These are phyloP conservation scores for Phocides pigmalion DNA, from an alignment of 1,140 invertebrate species.

Conservation along the genomic window DNA sequence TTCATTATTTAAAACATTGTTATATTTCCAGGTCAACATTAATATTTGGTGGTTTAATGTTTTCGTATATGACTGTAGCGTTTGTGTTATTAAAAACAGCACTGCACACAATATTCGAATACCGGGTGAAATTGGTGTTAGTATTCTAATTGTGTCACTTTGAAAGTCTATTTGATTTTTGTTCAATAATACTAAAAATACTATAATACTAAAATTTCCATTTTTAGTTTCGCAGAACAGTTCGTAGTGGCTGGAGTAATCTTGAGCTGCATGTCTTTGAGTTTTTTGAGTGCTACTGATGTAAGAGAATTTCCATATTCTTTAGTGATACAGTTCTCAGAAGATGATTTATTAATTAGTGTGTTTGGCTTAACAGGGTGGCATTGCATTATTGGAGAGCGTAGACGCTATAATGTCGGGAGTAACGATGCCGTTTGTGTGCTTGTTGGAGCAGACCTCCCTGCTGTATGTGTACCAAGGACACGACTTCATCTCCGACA, in stretches of 20 bases:
- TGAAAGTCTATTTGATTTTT: too few relatives aligned
- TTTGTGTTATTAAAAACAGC: conserved; percentile 65
- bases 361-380: conserved; percentile 48
- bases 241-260: conserved; percentile 55
- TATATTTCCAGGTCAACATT: conserved; percentile 52
- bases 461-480: conserved; percentile 65
- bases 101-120: conserved; percentile 74
- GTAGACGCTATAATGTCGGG: conserved; percentile 63
- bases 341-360: too few relatives aligned
- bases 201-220: conserved; percentile 17
- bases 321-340: neutral
- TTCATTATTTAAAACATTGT: conserved; percentile 12
- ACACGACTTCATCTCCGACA: conserved; percentile 68
- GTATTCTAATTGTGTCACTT: conserved; percentile 36
- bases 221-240: conserved; percentile 60
- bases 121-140: conserved; percentile 74
- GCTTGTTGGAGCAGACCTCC: conserved; percentile 56
- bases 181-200: too few relatives aligned
- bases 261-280: conserved; percentile 57
- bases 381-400: conserved; percentile 62
- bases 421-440: conserved; percentile 56
- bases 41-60: conserved; percentile 61
- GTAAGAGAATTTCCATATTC: conserved; percentile 44
- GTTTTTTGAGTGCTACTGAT: conserved; percentile 56
- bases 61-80: conserved; percentile 67